phyloP scores from a whole-genome alignment of 2,888 invertebrate species.

The Phytoseiulus persimilis region DNA sequence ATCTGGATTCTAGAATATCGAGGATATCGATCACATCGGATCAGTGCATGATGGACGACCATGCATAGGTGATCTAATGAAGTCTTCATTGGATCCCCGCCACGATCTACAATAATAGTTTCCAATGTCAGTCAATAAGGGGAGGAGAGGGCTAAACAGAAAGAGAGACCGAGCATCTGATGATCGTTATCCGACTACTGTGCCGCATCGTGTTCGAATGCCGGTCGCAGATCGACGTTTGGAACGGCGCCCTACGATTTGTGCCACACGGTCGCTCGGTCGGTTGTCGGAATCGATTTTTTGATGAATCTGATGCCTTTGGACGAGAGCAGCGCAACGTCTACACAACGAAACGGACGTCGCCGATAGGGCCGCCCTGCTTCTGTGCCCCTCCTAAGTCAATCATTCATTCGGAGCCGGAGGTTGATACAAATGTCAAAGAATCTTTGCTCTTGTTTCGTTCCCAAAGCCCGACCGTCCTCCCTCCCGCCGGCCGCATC shows the following conservation, averaged over 20 bases:
- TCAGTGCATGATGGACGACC: not conserved
- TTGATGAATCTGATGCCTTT: not conserved
- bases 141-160: not conserved
- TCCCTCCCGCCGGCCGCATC: too few species aligned
- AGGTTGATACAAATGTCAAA: not conserved
- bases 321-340: not conserved
- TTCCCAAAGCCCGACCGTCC: too few species aligned
- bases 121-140: not conserved
- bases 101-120: not conserved
- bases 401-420: not conserved
- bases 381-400: not conserved
- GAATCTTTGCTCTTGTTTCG: too few species aligned
- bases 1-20: not conserved
- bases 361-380: not conserved
- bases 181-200: not conserved
- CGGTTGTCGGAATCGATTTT: not conserved
- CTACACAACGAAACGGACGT: not conserved
- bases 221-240: not conserved
- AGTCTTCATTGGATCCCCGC: not conserved
- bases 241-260: not conserved
- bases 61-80: constrained; percentile 5
- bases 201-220: not conserved
- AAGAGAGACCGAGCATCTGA: not conserved
- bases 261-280: not conserved
- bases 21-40: not conserved